Evolutionary conservation across 2,113 vertebrate genomes (phyloP), one percentile per base, ranked within the genome.

Genomic region (Sinocyclocheilus maitianheensis): DNA sequence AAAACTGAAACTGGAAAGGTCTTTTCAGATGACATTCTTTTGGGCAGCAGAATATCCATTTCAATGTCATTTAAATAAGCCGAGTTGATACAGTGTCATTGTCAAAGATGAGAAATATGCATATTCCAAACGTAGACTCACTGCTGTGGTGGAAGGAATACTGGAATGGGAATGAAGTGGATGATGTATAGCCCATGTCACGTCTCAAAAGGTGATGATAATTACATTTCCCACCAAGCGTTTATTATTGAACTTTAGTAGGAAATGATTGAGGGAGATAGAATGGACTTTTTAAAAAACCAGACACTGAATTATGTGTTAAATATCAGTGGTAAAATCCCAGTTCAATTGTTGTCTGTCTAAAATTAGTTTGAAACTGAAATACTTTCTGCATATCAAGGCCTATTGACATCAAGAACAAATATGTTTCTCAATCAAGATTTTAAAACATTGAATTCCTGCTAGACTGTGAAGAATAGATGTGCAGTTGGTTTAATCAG

Each of bases 31-130:
- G 48, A 34, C 26, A 14, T 58, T 77, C 8, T 58, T 80, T 1
- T 62, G 60, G 77, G 60, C 77, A 62, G 77, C 30, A 80, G 55
- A 80, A 24, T 60, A 43, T 62, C 30, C 77, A 62, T 80, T 79
- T 62, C 30, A 37, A 1, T 43, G 53, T 43, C 30, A 24, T 55
- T 80, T 80, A 55, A 60, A 80, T 80, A 80, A 43, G 55, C 55
- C 1, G 55, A 80, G 77, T 43, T 80, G 77, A 80, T 34, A 30
- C 76, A 43, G 55, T 80, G 77, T 80, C 77, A 79, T 10, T 55
- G 77, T 62, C 55, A 80, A 79, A 79, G 11, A 79, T 80, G 77
- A 80, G 34, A 43, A 80, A 80, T 80, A 80, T 62, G 77, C 77
- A 80, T 80, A 58, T 79, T 79, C 20, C 77, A 43, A 3, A 60